Evolutionary conservation across 2,888 invertebrate genomes (phyloP).

Genomic region (Cerceris rybyensis): DNA sequence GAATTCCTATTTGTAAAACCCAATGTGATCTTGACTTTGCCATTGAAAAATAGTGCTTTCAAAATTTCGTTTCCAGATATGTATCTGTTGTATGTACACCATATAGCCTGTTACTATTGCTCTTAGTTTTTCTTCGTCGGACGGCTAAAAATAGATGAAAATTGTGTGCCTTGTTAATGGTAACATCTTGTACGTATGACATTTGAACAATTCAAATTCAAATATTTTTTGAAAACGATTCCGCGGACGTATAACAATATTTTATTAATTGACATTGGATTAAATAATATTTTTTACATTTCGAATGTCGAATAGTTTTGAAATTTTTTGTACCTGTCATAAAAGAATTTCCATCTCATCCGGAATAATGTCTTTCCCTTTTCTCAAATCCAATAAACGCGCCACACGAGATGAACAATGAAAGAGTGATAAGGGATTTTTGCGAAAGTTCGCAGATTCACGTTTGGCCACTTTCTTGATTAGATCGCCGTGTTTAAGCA

Average conservation of each 20-base stretch:
- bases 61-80: background rate
- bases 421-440: conserved; percentile 36
- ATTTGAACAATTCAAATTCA: too few relatives aligned
- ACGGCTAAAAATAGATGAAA: too few relatives aligned
- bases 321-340: too few relatives aligned
- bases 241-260: too few relatives aligned
- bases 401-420: background rate
- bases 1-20: background rate
- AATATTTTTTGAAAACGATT: too few relatives aligned
- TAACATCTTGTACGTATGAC: too few relatives aligned
- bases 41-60: background rate
- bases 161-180: too few relatives aligned
- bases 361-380: conserved; percentile 63
- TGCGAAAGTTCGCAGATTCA: conserved; percentile 38
- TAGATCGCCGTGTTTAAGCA: conserved; percentile 63
- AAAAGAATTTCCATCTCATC: conserved; percentile 48
- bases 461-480: conserved; percentile 66
- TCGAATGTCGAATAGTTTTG: background rate
- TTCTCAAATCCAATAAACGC: conserved; percentile 25
- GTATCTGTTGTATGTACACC: background rate
- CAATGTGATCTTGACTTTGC: too few relatives aligned
- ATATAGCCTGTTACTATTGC: too few relatives aligned
- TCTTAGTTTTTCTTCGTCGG: too few relatives aligned
- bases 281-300: too few relatives aligned
- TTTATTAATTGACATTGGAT: too few relatives aligned